These are phyloP conservation scores for Hozukius guyotensis DNA, from an alignment of 2,797 vertebrate genomes.

Conservation along the genomic window DNA sequence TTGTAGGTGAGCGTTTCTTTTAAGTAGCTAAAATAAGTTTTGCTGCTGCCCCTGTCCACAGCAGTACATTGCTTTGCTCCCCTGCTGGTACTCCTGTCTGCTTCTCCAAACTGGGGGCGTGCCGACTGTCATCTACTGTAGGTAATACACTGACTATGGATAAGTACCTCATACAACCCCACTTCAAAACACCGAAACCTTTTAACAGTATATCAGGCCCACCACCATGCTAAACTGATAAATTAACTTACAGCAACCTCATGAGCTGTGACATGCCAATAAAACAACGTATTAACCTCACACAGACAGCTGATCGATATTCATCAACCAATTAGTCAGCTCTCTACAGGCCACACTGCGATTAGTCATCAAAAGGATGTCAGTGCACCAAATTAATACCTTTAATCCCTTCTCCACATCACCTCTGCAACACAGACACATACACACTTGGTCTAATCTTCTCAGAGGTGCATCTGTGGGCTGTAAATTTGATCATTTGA, in stretches of 20 bases:
- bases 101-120: no score
- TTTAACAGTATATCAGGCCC: slow-evolving; percentile 11
- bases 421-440: neutral
- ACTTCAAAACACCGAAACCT: no score
- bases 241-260: slow-evolving; percentile 45
- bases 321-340: slow-evolving; percentile 60
- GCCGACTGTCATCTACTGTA: no score
- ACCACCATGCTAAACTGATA: slow-evolving; percentile 17
- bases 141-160: no score
- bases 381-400: slow-evolving; percentile 53
- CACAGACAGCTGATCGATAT: slow-evolving; percentile 52
- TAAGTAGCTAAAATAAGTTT: no score
- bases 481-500: neutral
- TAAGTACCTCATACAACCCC: no score
- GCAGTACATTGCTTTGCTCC: no score
- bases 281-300: slow-evolving; percentile 35
- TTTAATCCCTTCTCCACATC: slow-evolving; percentile 39
- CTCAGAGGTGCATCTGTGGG: slow-evolving; percentile 26
- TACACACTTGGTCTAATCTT: slow-evolving; percentile 26
- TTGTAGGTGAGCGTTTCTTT: no score
- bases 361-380: slow-evolving; percentile 53
- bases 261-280: slow-evolving; percentile 50
- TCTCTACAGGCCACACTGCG: slow-evolving; percentile 19
- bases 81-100: no score
- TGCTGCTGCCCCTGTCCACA: no score